Base-by-base conservation (phyloP, 1,140 invertebrate species). In the Drosophila nigromelanica region DNA sequence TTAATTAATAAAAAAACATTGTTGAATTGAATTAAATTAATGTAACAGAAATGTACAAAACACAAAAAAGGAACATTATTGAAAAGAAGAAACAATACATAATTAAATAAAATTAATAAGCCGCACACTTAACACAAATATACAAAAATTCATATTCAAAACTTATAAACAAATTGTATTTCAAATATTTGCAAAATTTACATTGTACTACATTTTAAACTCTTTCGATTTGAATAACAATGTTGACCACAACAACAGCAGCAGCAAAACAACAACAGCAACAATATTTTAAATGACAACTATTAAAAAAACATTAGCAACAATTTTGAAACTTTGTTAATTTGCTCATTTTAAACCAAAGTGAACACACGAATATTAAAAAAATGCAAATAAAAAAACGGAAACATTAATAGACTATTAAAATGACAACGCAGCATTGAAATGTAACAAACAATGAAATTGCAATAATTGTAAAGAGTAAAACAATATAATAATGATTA, bases 371-470 rank as follows among this genome's bases (percentile, higher is more conserved):
- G 18, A 37, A 60, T 47, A 60, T 48, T 14, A 43, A 61, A 30
- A 27, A 37, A 51, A 59, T 24, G 43, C 27, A 59, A 51, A 48
- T 48, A 10, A 18, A 43, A 5, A 50, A 15, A n/a, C n/a, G n/a
- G 1, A 39, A 64, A 27, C 8, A 35, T n/a, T 45, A 10, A 42
- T 39, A 42, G 11, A 55, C 35, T 27, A 39, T 61, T 52, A 35
- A 30, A 63, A 50, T 35, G 11, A 35, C 63, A 66, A 72, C 61
- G 62, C 52, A 66, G 54, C 69, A 73, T 73, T 68, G 55, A 50
- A 67, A 68, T 73, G 70, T 73, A 73, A 68, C 63, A 68, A 68
- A 73, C 70, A 68, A 73, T 73, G 70, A 73, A 73, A 67, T 54
- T 54, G 70, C 70, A 73, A 60, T 60, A 73, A 73, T 68, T 73